phyloP scores from a whole-genome alignment of 2,888 invertebrate genomes.

The Hartigia nigra region DNA sequence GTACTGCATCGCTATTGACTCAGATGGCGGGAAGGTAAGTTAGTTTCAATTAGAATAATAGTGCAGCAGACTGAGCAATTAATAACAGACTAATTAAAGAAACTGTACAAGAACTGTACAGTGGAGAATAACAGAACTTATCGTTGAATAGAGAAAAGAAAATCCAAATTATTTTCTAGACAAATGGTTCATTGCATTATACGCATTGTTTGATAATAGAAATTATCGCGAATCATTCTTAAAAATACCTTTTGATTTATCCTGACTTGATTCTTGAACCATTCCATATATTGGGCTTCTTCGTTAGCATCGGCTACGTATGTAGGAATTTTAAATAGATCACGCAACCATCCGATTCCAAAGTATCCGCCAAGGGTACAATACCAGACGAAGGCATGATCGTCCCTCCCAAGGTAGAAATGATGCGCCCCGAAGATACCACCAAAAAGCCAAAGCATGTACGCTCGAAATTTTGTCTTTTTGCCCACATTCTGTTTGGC shows the following conservation, averaged over 20 bases:
- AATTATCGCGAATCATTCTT: neutral
- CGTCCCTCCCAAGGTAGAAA: conserved; percentile 87
- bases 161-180: no score
- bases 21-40: neutral
- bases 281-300: conserved; percentile 75
- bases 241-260: conserved; percentile 73
- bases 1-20: neutral
- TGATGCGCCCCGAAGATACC: conserved; percentile 92
- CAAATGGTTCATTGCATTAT: neutral
- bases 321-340: conserved; percentile 84
- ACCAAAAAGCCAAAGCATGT: conserved; percentile 87
- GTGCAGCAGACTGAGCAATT: neutral
- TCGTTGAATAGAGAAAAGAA: neutral
- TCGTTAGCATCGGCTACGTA: conserved; percentile 88
- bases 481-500: conserved; percentile 14
- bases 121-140: neutral
- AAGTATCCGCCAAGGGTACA: conserved; percentile 87
- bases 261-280: conserved; percentile 73
- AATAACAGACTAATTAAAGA: neutral
- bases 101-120: neutral
- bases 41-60: neutral
- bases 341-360: conserved; percentile 88
- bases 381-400: conserved; percentile 92
- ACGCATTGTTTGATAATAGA: neutral
- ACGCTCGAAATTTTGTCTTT: conserved; percentile 74